These are phyloP conservation scores for Chrysemys picta DNA, from an alignment of 2,113 vertebrate genomes.

Conservation along the genomic window DNA sequence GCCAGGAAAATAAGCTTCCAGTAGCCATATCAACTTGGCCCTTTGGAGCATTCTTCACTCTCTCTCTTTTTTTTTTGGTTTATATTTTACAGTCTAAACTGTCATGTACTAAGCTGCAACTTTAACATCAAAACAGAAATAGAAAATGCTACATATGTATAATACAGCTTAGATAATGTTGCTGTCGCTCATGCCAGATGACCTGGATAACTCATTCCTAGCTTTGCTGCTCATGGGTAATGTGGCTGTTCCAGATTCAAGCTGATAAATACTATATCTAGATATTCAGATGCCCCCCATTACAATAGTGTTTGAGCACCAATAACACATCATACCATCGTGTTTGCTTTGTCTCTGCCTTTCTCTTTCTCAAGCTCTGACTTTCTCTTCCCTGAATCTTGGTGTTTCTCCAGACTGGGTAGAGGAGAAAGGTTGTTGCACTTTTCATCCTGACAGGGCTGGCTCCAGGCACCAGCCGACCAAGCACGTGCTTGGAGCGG, in stretches of 20 bases:
- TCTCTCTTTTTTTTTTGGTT: not conserved
- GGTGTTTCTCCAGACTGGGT: not conserved
- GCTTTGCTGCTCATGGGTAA: not conserved
- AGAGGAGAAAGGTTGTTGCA: not conserved
- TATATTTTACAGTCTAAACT: not conserved
- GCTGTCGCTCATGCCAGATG: not conserved
- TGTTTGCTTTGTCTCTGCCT: not conserved
- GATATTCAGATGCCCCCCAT: not conserved
- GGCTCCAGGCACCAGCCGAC: too few species aligned
- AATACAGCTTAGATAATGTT: not conserved
- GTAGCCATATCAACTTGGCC: not conserved
- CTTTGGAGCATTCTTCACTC: not conserved
- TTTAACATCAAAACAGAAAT: not conserved
- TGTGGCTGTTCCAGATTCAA: not conserved
- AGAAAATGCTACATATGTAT: not conserved
- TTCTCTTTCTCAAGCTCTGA: not conserved
- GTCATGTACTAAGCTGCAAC: not conserved
- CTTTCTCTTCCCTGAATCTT: not conserved
- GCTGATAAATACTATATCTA: not conserved
- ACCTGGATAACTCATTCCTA: not conserved
- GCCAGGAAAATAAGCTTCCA: not conserved
- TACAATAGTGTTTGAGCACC: not conserved
- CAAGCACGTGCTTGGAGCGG: too few species aligned
- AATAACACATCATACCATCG: not conserved
- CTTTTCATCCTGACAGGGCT: not conserved